A percentile compares a stretch with the other conserved stretches of the same genome.
phyloP scores from a whole-genome alignment of 2,113 vertebrate genomes.

The pig (Sus scrofa) region DNA sequence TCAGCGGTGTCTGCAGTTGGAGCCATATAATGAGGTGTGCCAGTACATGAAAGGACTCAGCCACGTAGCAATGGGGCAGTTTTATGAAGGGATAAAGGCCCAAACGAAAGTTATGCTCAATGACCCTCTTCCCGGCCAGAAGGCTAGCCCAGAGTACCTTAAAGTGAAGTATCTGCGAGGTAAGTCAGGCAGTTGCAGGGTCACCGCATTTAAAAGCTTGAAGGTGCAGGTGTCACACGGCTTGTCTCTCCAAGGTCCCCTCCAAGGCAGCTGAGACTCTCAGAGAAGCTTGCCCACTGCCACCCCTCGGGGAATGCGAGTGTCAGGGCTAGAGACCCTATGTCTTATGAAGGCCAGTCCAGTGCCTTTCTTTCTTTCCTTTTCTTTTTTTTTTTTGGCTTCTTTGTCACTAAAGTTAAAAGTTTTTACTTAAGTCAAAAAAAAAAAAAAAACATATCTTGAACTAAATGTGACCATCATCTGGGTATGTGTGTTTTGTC shows the following conservation, averaged over 20 bases:
- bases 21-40: slow-evolving; percentile 98
- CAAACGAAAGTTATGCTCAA: slow-evolving; percentile 99
- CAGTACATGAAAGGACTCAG: slow-evolving; percentile 99
- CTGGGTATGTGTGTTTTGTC: not conserved
- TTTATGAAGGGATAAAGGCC: slow-evolving; percentile 99
- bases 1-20: slow-evolving; percentile 96
- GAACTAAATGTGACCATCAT: not conserved
- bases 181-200: slow-evolving; percentile 74
- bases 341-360: not conserved
- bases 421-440: not conserved
- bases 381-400: not conserved
- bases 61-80: slow-evolving; percentile 98
- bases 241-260: not conserved
- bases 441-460: not conserved
- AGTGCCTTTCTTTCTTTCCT: not conserved
- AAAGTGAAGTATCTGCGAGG: slow-evolving; percentile 99
- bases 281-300: not conserved
- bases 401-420: not conserved
- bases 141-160: slow-evolving; percentile 97
- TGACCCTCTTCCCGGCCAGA: slow-evolving; percentile 97
- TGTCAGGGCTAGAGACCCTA: not conserved
- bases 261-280: not conserved
- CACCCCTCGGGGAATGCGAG: accelerated
- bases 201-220: accelerated
- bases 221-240: not conserved